Conservation (phyloP, 2,113 vertebrate genomes). For the Azemiops feae region DNA sequence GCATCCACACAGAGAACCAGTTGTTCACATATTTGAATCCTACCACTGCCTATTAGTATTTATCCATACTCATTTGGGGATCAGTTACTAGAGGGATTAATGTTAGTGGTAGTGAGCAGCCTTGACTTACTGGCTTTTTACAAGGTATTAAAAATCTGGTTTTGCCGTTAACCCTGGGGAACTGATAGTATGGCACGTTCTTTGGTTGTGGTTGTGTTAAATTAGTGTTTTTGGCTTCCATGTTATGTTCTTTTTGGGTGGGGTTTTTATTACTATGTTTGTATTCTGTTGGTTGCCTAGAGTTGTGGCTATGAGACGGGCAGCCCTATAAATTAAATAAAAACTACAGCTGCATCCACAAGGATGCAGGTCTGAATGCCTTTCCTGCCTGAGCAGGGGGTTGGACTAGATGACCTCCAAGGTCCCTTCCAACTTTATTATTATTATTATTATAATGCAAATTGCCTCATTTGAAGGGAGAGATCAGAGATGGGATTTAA, state of each 20-base stretch:
- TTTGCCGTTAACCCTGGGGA: background rate
- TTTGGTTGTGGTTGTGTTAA: background rate
- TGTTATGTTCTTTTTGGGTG: background rate
- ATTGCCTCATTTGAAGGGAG: background rate
- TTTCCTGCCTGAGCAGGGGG: too few species aligned
- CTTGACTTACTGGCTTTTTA: background rate
- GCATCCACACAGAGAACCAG: too few species aligned
- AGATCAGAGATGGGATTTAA: background rate
- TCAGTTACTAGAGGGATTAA: background rate
- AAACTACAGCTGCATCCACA: background rate
- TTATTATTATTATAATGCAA: too few species aligned
- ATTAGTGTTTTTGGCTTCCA: background rate
- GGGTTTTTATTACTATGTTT: background rate
- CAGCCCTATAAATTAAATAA: background rate
- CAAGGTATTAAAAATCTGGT: background rate
- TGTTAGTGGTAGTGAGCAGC: background rate
- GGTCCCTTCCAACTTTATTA: too few species aligned
- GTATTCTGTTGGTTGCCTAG: background rate
- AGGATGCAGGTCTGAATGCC: background rate
- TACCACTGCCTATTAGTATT: too few species aligned
- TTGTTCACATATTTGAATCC: too few species aligned
- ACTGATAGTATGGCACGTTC: background rate
- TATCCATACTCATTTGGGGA: background rate
- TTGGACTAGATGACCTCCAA: too few species aligned
- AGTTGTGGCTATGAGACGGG: background rate